Base-by-base conservation (phyloP, 2,888 invertebrate genomes). In the Pasiphila rectangulata region DNA sequence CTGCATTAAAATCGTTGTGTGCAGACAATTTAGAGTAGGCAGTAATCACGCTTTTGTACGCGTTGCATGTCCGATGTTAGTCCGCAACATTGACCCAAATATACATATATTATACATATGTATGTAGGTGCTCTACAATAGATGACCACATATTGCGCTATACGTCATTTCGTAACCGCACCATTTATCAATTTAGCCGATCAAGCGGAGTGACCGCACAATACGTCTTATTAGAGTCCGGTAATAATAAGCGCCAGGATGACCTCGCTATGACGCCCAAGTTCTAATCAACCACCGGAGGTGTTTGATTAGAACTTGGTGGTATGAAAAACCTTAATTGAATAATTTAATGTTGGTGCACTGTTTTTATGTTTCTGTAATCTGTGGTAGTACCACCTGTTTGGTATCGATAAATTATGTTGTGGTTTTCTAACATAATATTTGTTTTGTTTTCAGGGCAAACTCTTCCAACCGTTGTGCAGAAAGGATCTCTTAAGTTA, bases 401-500 rank as follows among this genome's bases (percentile, higher is more conserved):
- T n/a, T n/a, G n/a, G n/a, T n/a, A n/a, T n/a, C n/a, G n/a, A n/a
- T n/a, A n/a, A n/a, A n/a, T n/a, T n/a, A n/a, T n/a, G n/a, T n/a
- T n/a, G 7, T 6, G 6, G 21, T 4, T 21, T 21, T 6, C 3
- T 4, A 21, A 21, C 27, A 30, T 47, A 36, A 13, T 42, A 44
- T 40, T 40, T 60, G 51, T 53, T 54, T 55, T 57, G 10, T 58
- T 73, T 69, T 27, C 79, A 78, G 82, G 52, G 64, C 36, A 39
- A 57, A 63, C 59, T 51, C 57, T 50, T 27, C 63, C 71, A 69
- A 66, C 72, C 58, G 60, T 63, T 74, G 79, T 71, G 78, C 84
- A 79, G 75, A 72, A 79, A 69, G 75, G 86, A 86, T 86, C 84
- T 84, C 85, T 68, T 71, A 79, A 82, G 78, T 78, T 80, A 75